These are phyloP conservation scores for Diarsia rubi DNA, from an alignment of 2,888 invertebrate genomes.

Conservation along the genomic window DNA sequence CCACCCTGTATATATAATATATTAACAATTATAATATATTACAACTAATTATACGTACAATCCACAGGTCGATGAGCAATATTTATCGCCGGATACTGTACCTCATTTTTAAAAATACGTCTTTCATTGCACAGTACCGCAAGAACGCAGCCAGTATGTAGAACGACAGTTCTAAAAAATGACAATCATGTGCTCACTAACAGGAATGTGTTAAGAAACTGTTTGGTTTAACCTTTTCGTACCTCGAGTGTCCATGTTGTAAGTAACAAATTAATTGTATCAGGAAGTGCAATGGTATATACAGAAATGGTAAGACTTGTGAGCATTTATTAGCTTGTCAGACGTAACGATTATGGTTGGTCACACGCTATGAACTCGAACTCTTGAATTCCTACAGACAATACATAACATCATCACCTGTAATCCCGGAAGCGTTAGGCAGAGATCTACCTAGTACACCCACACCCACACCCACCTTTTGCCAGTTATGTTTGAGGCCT, in stretches of 20 bases:
- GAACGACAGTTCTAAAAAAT: neutral
- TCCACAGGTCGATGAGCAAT: too few relatives aligned
- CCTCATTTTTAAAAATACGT: too few relatives aligned
- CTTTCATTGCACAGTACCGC: neutral
- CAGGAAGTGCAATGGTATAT: conserved; percentile 38
- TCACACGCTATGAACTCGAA: conserved; percentile 49
- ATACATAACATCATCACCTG: too few relatives aligned
- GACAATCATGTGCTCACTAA: neutral
- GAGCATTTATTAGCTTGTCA: conserved; percentile 16
- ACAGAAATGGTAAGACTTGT: conserved; percentile 9
- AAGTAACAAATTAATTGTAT: conserved; percentile 38
- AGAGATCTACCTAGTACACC: too few relatives aligned
- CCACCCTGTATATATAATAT: too few relatives aligned
- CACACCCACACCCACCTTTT: too few relatives aligned
- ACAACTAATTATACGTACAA: too few relatives aligned
- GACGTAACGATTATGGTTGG: conserved; percentile 30
- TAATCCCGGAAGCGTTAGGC: too few relatives aligned
- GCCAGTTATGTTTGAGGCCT: too few relatives aligned
- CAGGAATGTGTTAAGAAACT: neutral
- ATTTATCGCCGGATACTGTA: too few relatives aligned
- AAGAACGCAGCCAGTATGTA: neutral
- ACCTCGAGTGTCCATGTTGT: neutral
- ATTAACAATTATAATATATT: too few relatives aligned
- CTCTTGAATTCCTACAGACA: conserved; percentile 29
- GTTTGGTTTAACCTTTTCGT: neutral